These are phyloP conservation scores for Numida meleagris DNA, from an alignment of 2,113 vertebrate species.

Conservation along the genomic window DNA sequence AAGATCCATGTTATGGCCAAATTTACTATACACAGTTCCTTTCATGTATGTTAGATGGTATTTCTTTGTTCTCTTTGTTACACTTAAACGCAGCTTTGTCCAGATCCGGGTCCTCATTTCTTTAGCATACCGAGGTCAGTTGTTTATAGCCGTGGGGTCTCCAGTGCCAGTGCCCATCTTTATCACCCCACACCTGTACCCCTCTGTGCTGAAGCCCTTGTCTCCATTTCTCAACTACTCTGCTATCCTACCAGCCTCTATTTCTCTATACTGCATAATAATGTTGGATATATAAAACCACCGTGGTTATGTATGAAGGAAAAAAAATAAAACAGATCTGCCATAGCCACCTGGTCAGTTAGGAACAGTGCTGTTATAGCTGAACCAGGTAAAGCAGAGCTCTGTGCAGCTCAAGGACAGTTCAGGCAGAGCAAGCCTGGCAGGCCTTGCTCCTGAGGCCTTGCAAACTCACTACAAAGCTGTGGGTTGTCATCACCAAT, in stretches of 20 bases:
- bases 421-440: neutral
- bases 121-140: neutral
- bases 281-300: neutral
- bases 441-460: neutral
- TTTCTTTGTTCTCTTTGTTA: neutral
- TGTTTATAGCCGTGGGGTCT: neutral
- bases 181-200: neutral
- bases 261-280: neutral
- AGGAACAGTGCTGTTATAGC: neutral
- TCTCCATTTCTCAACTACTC: neutral
- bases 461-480: neutral
- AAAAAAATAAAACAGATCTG: neutral
- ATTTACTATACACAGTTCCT: neutral
- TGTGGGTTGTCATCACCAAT: neutral
- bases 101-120: neutral
- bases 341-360: neutral
- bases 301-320: neutral
- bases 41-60: fast-evolving
- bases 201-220: neutral
- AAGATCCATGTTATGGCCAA: neutral
- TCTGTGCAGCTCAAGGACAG: neutral
- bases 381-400: neutral
- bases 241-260: neutral
- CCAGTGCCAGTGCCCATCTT: neutral
- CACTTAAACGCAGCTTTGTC: neutral